A percentile compares a stretch with the other conserved stretches of the same genome.
Conservation (phyloP, 1,140 invertebrate genomes). For the Samia ricini region DNA sequence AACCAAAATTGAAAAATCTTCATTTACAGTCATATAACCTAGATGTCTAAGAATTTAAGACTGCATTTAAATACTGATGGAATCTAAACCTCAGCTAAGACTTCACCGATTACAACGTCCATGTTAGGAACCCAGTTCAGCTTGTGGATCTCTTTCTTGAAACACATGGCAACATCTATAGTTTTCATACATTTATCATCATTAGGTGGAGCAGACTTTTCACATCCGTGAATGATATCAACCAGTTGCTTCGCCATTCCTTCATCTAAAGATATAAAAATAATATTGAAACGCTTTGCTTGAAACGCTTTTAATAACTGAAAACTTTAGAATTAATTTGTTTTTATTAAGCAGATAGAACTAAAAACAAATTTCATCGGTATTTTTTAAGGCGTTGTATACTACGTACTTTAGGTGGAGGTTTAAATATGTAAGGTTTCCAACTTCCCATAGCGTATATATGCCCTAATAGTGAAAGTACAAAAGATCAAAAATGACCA, state of each 20-base stretch:
- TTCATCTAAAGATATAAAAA: conserved; percentile 23
- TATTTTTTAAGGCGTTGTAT: no score
- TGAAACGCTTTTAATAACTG: no score
- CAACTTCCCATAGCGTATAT: no score
- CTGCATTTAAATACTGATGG: neutral
- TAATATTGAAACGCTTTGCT: neutral
- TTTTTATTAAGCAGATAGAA: no score
- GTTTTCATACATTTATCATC: conserved; percentile 24
- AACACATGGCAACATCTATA: conserved; percentile 29
- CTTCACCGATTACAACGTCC: conserved; percentile 28
- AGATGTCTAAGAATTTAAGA: neutral
- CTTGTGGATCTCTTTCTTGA: conserved; percentile 35
- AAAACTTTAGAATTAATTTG: no score
- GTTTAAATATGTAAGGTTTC: no score
- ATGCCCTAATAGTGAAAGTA: no score
- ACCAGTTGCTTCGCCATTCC: conserved; percentile 28
- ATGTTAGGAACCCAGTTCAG: conserved; percentile 34
- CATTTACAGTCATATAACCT: no score
- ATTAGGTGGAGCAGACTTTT: neutral
- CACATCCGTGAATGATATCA: conserved; percentile 29
- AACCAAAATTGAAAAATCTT: neutral
- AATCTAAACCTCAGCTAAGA: conserved; percentile 26
- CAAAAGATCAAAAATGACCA: no score
- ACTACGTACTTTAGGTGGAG: no score
- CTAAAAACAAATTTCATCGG: no score